phyloP scores from a whole-genome alignment of 2,797 vertebrate species.

The Crenuchus spilurus region DNA sequence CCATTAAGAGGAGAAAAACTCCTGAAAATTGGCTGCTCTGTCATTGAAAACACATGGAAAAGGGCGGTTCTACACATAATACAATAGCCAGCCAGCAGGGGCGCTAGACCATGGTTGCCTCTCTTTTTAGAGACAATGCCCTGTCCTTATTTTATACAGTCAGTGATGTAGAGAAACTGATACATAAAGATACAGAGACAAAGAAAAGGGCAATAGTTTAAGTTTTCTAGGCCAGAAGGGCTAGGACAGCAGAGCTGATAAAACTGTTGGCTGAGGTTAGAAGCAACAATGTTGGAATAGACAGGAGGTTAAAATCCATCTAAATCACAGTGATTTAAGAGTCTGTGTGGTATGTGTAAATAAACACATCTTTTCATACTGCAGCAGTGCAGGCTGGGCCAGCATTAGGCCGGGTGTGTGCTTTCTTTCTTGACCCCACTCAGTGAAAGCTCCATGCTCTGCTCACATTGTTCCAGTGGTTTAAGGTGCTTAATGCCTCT shows the following conservation, averaged over 20 bases:
- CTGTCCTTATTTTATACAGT: no score
- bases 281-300: background rate
- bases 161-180: no score
- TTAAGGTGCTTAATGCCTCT: slow-evolving; percentile 56
- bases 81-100: no score
- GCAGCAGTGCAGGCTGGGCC: slow-evolving; percentile 22
- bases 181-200: no score
- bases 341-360: background rate
- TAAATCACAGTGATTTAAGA: no score
- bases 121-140: no score
- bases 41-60: no score
- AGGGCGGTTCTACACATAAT: no score
- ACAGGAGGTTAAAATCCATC: background rate
- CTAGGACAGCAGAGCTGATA: background rate
- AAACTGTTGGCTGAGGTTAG: background rate
- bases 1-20: no score
- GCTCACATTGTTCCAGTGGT: slow-evolving; percentile 41
- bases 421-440: slow-evolving; percentile 25
- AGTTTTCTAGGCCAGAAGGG: background rate
- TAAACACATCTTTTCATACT: background rate
- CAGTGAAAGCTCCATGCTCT: slow-evolving; percentile 30
- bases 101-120: no score
- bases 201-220: no score
- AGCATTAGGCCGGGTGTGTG: background rate
- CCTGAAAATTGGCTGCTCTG: no score